Base-by-base conservation (phyloP, 1,140 invertebrate genomes). In the Halyomorpha halys region DNA sequence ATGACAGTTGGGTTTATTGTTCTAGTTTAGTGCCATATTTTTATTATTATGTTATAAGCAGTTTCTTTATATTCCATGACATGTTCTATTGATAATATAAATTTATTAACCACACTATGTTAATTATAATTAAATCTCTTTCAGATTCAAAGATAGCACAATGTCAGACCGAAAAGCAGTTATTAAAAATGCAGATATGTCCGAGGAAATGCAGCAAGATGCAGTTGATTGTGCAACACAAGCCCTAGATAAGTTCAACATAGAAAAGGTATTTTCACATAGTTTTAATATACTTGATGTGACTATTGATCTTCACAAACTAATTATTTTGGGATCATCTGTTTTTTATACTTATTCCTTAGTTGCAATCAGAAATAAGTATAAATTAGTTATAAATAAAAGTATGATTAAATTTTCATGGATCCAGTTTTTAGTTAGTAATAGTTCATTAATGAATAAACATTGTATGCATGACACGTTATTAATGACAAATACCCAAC, bases 101-200 rank as follows among this genome's bases (percentile, higher is more conserved):
- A 30, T 30, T 30, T 30, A 30, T 30, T 30, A 3, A 30, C 3
- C 11, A 21, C 3, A 49, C 11, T n/a, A 49, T 4, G 16, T 11
- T 18, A 11, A 4, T 21, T 21, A 11, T 18, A 3, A 49, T 49
- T 4, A 18, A 49, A 4, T 18, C 18, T 15, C 14, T 53, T 53
- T 14, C 18, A 53, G 18, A 53, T 19, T 25, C 23, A 25, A 53
- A 53, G 23, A n/a, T 6, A 53, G 16, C 49, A 90, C 84, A 74
- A 96, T 95, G 92, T 86, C 89, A 73, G 95, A 98, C 79, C 85
- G 94, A 77, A 99, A 99, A 80, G 97, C 97, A 74, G 96, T 99
- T 49, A 97, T 99, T 74, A 99, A 99, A 81, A 99, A 98, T 86
- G 97, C 95, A 69, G 97, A 99, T 77, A 99, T 99, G 97, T 90